Percentiles rank a stretch among this genome's conserved stretches.
Conservation (phyloP, 2,113 vertebrate genomes). For the Geothlypis trichas region DNA sequence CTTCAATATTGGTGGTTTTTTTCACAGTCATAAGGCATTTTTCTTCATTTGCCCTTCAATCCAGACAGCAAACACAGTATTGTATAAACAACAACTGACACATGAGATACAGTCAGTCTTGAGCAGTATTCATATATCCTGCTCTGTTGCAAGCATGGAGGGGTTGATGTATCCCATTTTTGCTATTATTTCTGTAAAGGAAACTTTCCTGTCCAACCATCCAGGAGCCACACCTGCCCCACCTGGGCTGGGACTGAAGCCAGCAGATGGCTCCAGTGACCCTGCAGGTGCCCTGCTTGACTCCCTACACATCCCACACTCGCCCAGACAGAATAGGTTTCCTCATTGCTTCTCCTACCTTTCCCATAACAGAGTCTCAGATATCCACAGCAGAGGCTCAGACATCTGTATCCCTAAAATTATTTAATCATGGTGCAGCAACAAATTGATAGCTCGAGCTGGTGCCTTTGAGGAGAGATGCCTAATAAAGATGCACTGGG, state of each 20-base stretch:
- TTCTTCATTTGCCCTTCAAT: not conserved
- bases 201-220: not conserved
- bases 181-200: not conserved
- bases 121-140: not conserved
- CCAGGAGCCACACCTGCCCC: not conserved
- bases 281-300: not conserved
- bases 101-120: not conserved
- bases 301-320: not conserved
- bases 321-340: not conserved
- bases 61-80: not conserved
- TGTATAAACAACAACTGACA: not conserved
- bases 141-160: not conserved
- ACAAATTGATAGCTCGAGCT: accelerated
- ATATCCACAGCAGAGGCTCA: not conserved
- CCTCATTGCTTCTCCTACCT: not conserved
- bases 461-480: no score
- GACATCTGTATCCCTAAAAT: not conserved
- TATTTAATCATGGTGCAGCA: not conserved
- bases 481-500: not conserved
- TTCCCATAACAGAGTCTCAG: not conserved
- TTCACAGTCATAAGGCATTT: not conserved
- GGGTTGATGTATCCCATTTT: not conserved
- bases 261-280: accelerated
- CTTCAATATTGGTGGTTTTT: not conserved
- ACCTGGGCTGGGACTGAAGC: not conserved